Base-by-base conservation (phyloP, 2,888 invertebrate genomes). In the Hipparchia semele region DNA sequence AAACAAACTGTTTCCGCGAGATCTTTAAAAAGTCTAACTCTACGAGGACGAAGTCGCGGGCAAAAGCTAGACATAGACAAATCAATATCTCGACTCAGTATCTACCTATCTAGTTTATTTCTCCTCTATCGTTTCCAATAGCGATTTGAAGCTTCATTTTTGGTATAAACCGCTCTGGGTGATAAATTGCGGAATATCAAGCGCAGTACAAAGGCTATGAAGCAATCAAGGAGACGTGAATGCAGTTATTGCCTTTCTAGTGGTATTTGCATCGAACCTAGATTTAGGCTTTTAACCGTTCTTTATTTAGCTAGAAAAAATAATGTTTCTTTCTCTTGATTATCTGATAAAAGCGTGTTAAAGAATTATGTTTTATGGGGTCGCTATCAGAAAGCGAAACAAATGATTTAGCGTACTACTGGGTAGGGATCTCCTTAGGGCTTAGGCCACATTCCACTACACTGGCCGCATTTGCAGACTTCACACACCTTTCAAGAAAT, bases 171-270 rank as follows among this genome's bases (percentile, higher is more conserved):
- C 49, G 59, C 46, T 46, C 62, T 65, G 69, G 60, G 78, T 77
- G 78, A 79, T 79, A 80, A 79, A 76, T 80, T 81, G 78, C 80
- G 80, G 81, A 87, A 84, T 82, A 82, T 81, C 77, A 79, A 84
- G 74, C 58, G 60, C 73, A 51, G 45, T 66, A 69, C 75, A 73
- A 80, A 81, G 76, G 73, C 77, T 77, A 74, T 82, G 77, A 80
- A 80, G 80, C 70, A 79, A 78, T 76, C 73, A 77, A 72, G 71
- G 70, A 78, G 71, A 72, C 72, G 74, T 71, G 79, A 75, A 79
- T 75, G 68, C 75, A 76, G 75, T 73, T 73, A 77, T 76, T 73
- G 70, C 70, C 74, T 74, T 76, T 71, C 75, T 73, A 65, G 33
- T 70, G 59, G 68, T 69, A 61, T 75, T 68, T 74, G 70, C 61